Evolutionary conservation across 2,113 vertebrate genomes (phyloP), one percentile per base, ranked within the genome.

Genomic region (Petrocephalus zakoni): DNA sequence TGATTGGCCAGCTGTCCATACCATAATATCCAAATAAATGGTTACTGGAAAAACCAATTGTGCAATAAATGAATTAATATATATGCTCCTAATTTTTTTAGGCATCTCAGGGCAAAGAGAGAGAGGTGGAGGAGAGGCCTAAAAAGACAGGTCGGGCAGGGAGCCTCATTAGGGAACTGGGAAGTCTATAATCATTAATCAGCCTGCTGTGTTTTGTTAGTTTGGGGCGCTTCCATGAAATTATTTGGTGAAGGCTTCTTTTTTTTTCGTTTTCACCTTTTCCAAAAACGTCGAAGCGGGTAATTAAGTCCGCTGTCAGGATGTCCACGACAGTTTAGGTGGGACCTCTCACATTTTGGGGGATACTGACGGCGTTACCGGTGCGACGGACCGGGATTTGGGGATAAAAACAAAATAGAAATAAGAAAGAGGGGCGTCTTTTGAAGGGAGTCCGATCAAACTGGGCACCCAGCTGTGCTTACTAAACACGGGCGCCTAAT

Each of bases 161-260:
- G 46, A 49, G 42, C 5, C 22, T 49, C 46, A 49, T 83, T 49
- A 46, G 37, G 34, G 21, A 83, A 94, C 92, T 92, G 91, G 89
- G 92, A 93, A 93, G 95, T 95, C 95, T 95, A 95, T 95, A 95
- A 92, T 93, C 90, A 93, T 95, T 94, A 87, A 95, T 96, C 94
- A 93, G 94, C 93, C 94, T 94, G 94, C 95, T 95, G 94, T 93
- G 93, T 92, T 92, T 91, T 92, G 90, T 93, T 93, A 93, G 94
- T 94, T 95, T 94, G 94, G 94, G 93, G 91, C 91, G 17, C 15
- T 37, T 83, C 46, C 91, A 89, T 91, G 89, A 91, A 89, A 90
- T 93, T 90, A 90, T 91, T 78, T 17, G 72, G 4, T 34, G 13
- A 34, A 5, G 4, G 10, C 11, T 25, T 72, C 13, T 19, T 10